phyloP scores from a whole-genome alignment of 2,113 vertebrate genomes.

The Mandrillus leucophaeus region DNA sequence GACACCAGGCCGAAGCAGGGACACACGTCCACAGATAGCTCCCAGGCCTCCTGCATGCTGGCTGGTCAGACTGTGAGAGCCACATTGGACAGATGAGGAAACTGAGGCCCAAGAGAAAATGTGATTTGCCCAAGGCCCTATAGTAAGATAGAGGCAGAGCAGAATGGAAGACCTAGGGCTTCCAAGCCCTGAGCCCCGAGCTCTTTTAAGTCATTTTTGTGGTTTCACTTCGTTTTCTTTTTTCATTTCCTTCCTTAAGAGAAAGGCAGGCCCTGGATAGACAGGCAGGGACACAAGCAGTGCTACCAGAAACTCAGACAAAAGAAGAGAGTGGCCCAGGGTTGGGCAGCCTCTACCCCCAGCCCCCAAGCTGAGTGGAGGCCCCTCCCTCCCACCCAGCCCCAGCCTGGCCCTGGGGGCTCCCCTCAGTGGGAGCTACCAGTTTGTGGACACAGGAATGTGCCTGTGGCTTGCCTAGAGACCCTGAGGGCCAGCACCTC shows the following conservation, averaged over 20 bases:
- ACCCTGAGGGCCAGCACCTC: background rate
- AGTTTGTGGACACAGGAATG: background rate
- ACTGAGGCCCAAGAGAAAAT: background rate
- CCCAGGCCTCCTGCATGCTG: background rate
- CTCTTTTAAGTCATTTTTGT: background rate
- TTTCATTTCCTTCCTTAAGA: background rate
- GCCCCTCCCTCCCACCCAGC: background rate
- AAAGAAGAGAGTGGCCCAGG: background rate
- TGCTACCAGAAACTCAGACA: background rate
- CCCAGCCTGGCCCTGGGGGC: background rate
- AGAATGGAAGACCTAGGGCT: background rate
- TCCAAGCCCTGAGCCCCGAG: accelerated
- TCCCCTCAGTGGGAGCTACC: background rate
- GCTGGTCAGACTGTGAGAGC: background rate
- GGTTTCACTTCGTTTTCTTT: background rate
- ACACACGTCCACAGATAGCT: background rate
- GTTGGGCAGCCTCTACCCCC: background rate
- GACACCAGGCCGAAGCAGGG: background rate
- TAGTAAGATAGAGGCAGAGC: background rate
- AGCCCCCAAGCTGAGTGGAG: background rate
- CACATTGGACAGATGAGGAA: background rate
- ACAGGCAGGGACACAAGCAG: background rate
- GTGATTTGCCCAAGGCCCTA: background rate
- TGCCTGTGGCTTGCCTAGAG: background rate
- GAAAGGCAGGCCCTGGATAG: background rate